phyloP scores from a whole-genome alignment of 1,140 invertebrate genomes.

The Proctacanthus coquilletti region DNA sequence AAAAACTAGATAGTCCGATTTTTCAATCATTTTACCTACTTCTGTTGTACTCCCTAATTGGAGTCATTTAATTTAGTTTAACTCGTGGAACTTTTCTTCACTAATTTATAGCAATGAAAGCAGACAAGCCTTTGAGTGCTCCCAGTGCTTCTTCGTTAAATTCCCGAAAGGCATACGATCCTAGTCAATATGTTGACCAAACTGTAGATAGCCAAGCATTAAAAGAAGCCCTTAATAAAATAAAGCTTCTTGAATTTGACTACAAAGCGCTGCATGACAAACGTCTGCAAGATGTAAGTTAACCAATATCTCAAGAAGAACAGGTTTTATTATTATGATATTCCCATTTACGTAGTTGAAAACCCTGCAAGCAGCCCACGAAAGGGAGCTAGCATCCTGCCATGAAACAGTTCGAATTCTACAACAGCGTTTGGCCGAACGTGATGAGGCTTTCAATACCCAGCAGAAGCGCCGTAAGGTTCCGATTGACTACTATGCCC shows the following conservation, averaged over 20 bases:
- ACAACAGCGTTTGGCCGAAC: slow-evolving; percentile 26
- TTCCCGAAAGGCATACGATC: slow-evolving; percentile 30
- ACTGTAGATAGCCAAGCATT: slow-evolving; percentile 39
- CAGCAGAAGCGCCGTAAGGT: slow-evolving; percentile 29
- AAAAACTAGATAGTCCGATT: too few species aligned
- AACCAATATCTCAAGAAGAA: background rate
- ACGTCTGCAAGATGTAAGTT: slow-evolving; percentile 54
- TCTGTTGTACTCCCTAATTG: too few species aligned
- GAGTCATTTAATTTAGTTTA: too few species aligned
- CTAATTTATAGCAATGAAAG: background rate
- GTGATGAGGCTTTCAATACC: slow-evolving; percentile 20
- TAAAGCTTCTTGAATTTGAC: slow-evolving; percentile 42
- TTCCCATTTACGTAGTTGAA: slow-evolving; percentile 38
- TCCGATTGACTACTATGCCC: slow-evolving; percentile 27
- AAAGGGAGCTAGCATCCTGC: slow-evolving; percentile 45
- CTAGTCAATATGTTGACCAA: slow-evolving; percentile 32
- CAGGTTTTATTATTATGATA: slow-evolving; percentile 11
- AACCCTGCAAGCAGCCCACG: slow-evolving; percentile 58
- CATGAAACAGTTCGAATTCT: slow-evolving; percentile 26
- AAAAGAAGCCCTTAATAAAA: slow-evolving; percentile 42
- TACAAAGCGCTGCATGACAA: slow-evolving; percentile 56
- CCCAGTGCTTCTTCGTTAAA: background rate
- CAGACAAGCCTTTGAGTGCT: background rate
- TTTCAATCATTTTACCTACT: too few species aligned
- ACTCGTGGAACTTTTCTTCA: too few species aligned